Evolutionary conservation across 2,888 invertebrate genomes (phyloP), one percentile per base, ranked within the genome.

Genomic region (Amphimallon solstitiale): DNA sequence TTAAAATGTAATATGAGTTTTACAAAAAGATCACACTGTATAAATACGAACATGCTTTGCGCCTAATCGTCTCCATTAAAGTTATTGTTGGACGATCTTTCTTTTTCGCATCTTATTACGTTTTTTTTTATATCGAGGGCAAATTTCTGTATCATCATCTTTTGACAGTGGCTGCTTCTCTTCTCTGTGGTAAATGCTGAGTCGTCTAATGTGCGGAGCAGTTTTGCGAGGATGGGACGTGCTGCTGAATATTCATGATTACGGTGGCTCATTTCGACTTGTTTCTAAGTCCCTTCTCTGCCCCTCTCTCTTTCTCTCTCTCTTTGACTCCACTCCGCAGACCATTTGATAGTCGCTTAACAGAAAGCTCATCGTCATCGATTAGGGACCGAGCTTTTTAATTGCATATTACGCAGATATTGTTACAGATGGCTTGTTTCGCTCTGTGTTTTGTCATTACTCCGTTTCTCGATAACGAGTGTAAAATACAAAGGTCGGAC

Each of bases 321-420:
- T 21, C 9, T 6, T 49, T 23, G 12, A 6, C 10, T 12, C 48
- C 19, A 12, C 10, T 23, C 29, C 48, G 19, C 35, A 23, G 66
- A 19, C 62, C 54, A 43, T 60, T 61, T 62, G 65, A 68, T 66
- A 34, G 62, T 54, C 65, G 68, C 66, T 56, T 71, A 72, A 72
- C 69, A 65, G 68, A 52, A 59, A 64, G 72, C 69, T 70, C 73
- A 66, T 71, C 73, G 72, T 71, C 70, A 73, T 73, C 73, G 73
- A 73, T 72, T 72, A 72, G 71, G 70, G 71, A 9, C 65, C n/a
- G n/a, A 70, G 71, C 73, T 45, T 64, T 64, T 64, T 64, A 64
- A 64, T 64, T 54, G 56, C 56, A 17, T 59, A 59, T 59, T 45
- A 59, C 56, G 56, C 17, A 34, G 56, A 59, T 59, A 59, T 59